Conservation (phyloP, 2,113 vertebrate species). For the Callocephalon fimbriatum region DNA sequence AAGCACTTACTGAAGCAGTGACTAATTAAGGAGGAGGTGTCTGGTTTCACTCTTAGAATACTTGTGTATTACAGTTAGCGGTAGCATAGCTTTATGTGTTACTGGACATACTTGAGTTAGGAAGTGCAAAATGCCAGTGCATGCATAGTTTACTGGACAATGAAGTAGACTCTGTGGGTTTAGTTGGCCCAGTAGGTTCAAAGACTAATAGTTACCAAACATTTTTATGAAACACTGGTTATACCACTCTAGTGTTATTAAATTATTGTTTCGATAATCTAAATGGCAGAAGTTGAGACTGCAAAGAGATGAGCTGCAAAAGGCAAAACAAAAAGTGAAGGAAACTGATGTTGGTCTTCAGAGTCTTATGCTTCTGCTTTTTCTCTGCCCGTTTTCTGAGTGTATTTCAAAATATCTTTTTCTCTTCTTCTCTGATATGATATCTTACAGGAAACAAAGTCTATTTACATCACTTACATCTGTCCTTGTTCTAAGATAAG, state of each 20-base stretch:
- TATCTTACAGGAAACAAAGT: background rate
- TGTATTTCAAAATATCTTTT: background rate
- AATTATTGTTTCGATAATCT: background rate
- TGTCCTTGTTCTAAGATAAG: background rate
- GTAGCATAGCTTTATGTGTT: background rate
- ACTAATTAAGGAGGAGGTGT: background rate
- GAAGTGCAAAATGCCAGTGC: background rate
- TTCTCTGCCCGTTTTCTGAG: background rate
- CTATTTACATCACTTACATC: background rate
- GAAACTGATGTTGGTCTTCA: background rate
- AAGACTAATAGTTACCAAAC: background rate
- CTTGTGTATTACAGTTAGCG: background rate
- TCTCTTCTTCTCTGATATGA: background rate
- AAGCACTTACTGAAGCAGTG: background rate
- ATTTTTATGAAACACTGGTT: background rate
- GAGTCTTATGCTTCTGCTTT: background rate
- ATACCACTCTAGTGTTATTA: background rate
- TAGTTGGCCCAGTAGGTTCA: background rate
- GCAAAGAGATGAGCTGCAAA: background rate
- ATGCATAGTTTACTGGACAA: background rate
- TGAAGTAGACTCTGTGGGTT: background rate
- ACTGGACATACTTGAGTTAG: background rate
- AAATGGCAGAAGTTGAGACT: background rate
- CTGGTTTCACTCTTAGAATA: background rate
- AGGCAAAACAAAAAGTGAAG: background rate